A percentile compares a stretch with the other conserved stretches of the same genome.
phyloP scores from a whole-genome alignment of 2,113 vertebrate species.

The Dipodomys ordii region DNA sequence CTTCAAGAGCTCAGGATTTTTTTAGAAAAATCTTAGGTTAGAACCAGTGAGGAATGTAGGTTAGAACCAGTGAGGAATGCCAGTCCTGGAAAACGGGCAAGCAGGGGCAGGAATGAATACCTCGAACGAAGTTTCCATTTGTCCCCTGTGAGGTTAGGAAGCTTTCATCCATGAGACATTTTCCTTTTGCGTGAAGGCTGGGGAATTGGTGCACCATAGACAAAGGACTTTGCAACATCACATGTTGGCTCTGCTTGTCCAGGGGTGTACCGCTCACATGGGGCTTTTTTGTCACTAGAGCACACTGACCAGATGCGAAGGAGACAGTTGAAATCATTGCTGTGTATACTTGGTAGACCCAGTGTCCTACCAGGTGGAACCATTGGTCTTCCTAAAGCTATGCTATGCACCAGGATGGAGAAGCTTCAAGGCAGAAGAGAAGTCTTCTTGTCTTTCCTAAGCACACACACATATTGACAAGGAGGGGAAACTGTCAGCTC shows the following conservation, averaged over 20 bases:
- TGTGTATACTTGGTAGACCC: not conserved
- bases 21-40: conserved; percentile 14
- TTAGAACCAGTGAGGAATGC: not conserved
- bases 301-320: not conserved
- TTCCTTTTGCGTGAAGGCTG: conserved; percentile 26
- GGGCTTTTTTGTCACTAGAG: not conserved
- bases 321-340: not conserved
- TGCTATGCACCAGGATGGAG: not conserved
- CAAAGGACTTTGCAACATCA: not conserved
- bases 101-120: not conserved
- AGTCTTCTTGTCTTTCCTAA: not conserved
- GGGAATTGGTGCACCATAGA: conserved; percentile 2
- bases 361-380: not conserved
- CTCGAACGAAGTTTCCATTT: not conserved
- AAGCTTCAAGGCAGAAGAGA: not conserved
- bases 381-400: not conserved
- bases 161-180: conserved; percentile 16
- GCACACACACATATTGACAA: not conserved
- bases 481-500: not conserved
- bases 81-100: not conserved
- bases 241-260: not conserved
- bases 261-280: not conserved
- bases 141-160: not conserved
- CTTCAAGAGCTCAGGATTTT: not conserved
- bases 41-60: not conserved